Conservation (phyloP, 2,797 vertebrate species). For the Delichon dasypus region DNA sequence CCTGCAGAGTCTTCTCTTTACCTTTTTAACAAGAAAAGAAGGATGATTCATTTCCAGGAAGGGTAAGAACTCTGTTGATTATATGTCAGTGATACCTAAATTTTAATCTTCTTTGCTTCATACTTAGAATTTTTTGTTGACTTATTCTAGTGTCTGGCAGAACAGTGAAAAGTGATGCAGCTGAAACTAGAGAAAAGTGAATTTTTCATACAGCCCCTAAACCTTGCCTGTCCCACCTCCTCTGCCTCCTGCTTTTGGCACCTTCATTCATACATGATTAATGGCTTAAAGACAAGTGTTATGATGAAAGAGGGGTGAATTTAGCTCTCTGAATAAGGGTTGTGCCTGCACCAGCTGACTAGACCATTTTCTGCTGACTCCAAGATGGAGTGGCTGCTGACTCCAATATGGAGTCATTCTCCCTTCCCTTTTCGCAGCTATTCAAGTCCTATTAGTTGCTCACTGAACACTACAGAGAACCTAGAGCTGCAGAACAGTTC, state of each 20-base stretch:
- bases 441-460: fast-evolving
- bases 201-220: neutral
- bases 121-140: neutral
- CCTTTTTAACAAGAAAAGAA: neutral
- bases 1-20: neutral
- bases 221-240: neutral
- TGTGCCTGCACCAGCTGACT: neutral
- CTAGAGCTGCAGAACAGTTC: neutral
- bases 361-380: neutral
- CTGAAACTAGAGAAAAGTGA: neutral
- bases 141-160: neutral
- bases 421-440: neutral
- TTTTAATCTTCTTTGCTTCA: neutral
- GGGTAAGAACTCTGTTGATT: neutral
- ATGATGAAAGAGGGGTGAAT: neutral
- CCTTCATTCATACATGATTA: neutral
- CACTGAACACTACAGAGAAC: neutral
- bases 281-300: neutral
- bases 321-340: neutral
- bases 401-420: fast-evolving
- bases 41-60: neutral
- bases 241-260: neutral
- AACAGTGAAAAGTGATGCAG: neutral
- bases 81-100: neutral
- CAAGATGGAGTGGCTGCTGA: neutral